Evolutionary conservation across 2,888 invertebrate genomes (phyloP), one percentile per base, ranked within the genome.

Genomic region (Spodoptera littoralis): DNA sequence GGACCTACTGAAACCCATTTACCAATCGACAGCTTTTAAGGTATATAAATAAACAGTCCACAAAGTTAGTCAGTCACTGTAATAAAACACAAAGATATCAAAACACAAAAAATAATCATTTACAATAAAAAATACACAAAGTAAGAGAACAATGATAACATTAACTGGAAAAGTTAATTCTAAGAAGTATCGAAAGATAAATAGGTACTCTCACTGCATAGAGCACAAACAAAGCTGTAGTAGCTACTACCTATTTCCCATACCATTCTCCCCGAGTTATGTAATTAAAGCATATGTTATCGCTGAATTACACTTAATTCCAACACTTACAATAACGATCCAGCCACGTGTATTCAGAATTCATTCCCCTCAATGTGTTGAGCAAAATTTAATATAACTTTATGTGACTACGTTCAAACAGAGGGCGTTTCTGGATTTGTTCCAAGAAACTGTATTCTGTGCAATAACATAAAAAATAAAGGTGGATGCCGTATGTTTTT

Each of bases 371-470:
- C 58, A 50, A 36, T 30, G 57, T 66, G 52, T 68, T 58, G 75
- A 42, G 62, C 36, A 50, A 53, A 73, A 74, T 68, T 62, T 74
- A 69, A 77, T 77, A 66, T 77, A 70, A 63, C 69, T 78, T 71
- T 65, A 69, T 72, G 65, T 54, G 69, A 48, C 48, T 59, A 61
- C 60, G 62, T 70, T 52, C 41, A 65, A 63, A 62, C 46, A 60
- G 76, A 69, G 64, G 79, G 79, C 79, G 79, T 79, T 75, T 68
- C 67, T 79, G 78, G 81, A 78, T 68, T 46, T 56, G 70, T 52
- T 78, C 78, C 78, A 79, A 79, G 61, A 65, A 68, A 56, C 63
- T 54, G 42, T 57, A 45, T 56, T 56, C 56, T 53, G 50, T 59
- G 50, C 46, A 77, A 59, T 66, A 53, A 70, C 51, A 76, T 43